Evolutionary conservation across 2,113 vertebrate species (phyloP), one percentile per base, ranked within the genome.

Genomic region (Ploceus nigricollis): DNA sequence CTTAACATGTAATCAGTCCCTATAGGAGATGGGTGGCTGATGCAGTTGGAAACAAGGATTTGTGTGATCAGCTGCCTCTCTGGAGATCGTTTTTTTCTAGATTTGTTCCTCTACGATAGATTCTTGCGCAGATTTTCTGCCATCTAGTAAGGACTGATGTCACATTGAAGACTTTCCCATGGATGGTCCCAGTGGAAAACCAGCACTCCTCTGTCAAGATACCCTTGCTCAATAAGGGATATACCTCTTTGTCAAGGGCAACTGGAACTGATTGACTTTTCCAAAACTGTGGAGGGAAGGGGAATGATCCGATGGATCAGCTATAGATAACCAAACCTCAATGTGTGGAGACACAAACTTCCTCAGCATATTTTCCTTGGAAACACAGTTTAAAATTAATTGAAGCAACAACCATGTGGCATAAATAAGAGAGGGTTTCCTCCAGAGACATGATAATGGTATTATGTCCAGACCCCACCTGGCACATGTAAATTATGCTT

Each of bases 61-160:
- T 76, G 50, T 73, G 37, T 63, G 19, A n/a, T 65, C 37, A 77
- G 12, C 7, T 48, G n/a, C 9, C 57, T 88, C 50, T 76, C 37
- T 57, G 54, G 28, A 73, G 54, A 44, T 12, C 5, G 4, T 10
- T 53, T 81, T 64, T 56, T 37, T 14, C 33, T 61, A 42, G 18
- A 80, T 73, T 15, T 44, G 4, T 5, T 37, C 81, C 11, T 63
- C 45, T 57, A 1, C 0, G 0, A n/a, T 11, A 57, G 22, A 44
- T 28, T 48, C 13, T 37, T 1, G 8, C 22, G 27, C 21, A 82
- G 33, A 42, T 85, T 60, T 93, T 85, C 64, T 64, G 15, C 7
- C 53, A 9, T 21, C 40, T 79, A 10, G 7, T 51, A 76, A 72
- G 39, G 45, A 53, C 22, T 53, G 37, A 42, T 35, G 11, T 63